Evolutionary conservation across 2,888 invertebrate genomes (phyloP).

Genomic region (Carpatolechia fugitivella): DNA sequence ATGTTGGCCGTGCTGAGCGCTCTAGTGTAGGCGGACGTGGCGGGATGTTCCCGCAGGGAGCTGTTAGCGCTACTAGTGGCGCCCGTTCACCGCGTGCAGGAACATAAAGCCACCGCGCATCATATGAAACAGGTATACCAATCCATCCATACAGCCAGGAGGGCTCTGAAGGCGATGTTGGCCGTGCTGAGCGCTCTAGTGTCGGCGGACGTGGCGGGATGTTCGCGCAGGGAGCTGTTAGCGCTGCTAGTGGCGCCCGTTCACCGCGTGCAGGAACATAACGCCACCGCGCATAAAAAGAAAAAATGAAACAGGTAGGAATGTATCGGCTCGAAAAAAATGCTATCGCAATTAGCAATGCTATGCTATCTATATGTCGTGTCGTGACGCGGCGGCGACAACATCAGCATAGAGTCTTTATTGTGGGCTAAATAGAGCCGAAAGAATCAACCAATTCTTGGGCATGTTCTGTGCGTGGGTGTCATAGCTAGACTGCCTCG

Average conservation of each 20-base stretch:
- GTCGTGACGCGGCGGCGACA: too few species aligned
- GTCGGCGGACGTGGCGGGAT: constrained; percentile 86
- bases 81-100: constrained; percentile 79
- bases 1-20: constrained; percentile 96
- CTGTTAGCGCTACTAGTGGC: constrained; percentile 87
- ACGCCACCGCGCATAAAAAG: constrained; percentile 71
- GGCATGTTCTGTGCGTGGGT: too few species aligned
- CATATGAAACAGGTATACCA: constrained; percentile 79
- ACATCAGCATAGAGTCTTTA: too few species aligned
- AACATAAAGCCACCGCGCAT: constrained; percentile 70
- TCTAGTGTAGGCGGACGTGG: constrained; percentile 89
- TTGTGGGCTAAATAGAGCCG: too few species aligned
- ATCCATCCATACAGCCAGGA: constrained; percentile 80
- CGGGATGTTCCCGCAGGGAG: constrained; percentile 89
- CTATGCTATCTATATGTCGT: too few species aligned
- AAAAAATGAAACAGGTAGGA: constrained; percentile 82
- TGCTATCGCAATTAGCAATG: too few species aligned
- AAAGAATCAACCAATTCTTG: too few species aligned
- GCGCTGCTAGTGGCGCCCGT: constrained; percentile 88
- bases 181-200: constrained; percentile 96
- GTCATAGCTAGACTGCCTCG: too few species aligned
- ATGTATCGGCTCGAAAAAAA: too few species aligned
- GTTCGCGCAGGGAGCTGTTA: constrained; percentile 90
- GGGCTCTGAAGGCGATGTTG: constrained; percentile 93
- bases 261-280: constrained; percentile 61